Evolutionary conservation across 2,113 vertebrate species (phyloP), one percentile per base, ranked within the genome.

Genomic region (Oostethus manadensis): DNA sequence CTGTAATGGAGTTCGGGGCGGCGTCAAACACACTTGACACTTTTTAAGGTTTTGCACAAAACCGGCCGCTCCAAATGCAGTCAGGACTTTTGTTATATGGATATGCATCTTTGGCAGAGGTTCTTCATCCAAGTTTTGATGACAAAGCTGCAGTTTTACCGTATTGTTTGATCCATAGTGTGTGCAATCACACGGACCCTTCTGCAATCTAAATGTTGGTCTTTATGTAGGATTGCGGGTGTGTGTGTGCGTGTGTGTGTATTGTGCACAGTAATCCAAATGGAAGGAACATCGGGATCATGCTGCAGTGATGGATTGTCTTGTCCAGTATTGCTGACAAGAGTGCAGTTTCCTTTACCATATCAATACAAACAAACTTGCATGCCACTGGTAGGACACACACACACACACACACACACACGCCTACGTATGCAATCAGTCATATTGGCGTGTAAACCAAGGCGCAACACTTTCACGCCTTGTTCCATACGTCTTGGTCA

Each of bases 401-500:
- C 55, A 65, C 44, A 68, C 56, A 38, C 54, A 51, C 10, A 11
- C 21, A 54, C 17, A 63, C 6, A 58, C 45, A 66, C 9, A 56
- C 66, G 71, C 63, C 53, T 65, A 60, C 10, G 55, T 61, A 71
- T 60, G 46, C 48, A 71, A 78, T 83, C 78, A 60, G 50, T 84
- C 79, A 78, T 71, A 60, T 74, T 66, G 67, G 60, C 70, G 70
- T 57, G 44, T 64, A 49, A 71, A 75, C 62, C 65, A 49, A 63
- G 66, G 23, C 33, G 67, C 64, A 71, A 44, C 45, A 3, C 68
- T 66, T 70, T 70, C 42, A 65, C 72, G 45, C 62, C 15, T 9
- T 47, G n/a, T 6, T 48, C 21, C 71, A 79, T 79, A 53, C 16
- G 74, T 84, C 77, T 84, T 68, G 80, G 83, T 76, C 74, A 77